These are phyloP conservation scores for Uropetala carovei DNA, from an alignment of 2,888 invertebrate species.

Conservation along the genomic window DNA sequence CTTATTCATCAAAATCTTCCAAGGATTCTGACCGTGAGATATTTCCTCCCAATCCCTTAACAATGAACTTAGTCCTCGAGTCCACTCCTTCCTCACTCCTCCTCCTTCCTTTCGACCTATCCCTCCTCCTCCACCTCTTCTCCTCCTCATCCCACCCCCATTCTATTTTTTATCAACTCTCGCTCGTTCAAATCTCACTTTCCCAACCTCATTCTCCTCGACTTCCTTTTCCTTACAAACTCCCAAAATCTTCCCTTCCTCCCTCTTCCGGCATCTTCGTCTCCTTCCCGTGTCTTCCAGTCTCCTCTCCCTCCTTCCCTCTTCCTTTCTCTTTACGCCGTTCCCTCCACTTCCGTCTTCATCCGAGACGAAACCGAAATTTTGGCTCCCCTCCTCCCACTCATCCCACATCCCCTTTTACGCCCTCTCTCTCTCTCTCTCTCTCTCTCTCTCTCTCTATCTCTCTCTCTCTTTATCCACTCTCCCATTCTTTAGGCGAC, in stretches of 20 bases:
- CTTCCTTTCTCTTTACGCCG: no score
- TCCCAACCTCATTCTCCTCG: neutral
- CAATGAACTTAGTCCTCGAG: no score
- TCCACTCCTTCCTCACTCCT: no score
- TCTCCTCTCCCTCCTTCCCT: neutral
- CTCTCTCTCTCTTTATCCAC: neutral
- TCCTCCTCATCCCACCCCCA: neutral
- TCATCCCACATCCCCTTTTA: neutral
- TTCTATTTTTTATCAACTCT: neutral
- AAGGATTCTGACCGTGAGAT: no score
- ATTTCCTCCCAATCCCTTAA: no score
- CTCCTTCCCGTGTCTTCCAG: neutral
- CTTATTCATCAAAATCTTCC: no score
- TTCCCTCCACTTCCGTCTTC: neutral
- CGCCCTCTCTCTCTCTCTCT: neutral
- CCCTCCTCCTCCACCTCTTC: neutral
- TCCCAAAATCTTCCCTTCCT: neutral
- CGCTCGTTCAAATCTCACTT: neutral
- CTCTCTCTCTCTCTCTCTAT: neutral
- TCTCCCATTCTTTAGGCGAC: neutral
- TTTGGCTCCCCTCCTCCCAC: neutral
- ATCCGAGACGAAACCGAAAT: neutral
- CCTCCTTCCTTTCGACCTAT: no score
- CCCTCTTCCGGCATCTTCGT: neutral
- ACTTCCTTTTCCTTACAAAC: neutral